phyloP scores from a whole-genome alignment of 2,888 invertebrate genomes.

The Drosophila maculinotata region DNA sequence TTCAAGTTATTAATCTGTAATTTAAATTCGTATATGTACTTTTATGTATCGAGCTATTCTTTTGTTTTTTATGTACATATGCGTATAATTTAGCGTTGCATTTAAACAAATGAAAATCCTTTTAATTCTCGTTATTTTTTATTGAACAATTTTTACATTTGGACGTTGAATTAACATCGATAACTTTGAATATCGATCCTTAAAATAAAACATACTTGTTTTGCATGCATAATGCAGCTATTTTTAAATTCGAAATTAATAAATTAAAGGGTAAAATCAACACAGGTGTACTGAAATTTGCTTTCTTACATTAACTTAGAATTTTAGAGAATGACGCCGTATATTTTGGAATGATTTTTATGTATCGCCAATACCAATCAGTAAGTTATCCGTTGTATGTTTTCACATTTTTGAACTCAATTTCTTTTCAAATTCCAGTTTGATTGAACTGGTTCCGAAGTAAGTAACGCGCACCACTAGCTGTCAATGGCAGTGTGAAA shows the following conservation, averaged over 20 bases:
- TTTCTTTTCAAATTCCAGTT: background rate
- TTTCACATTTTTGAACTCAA: background rate
- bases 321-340: too few relatives aligned
- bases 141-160: background rate
- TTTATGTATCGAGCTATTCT: background rate
- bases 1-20: too few relatives aligned
- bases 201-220: too few relatives aligned
- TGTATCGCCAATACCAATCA: too few relatives aligned
- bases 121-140: background rate
- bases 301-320: too few relatives aligned
- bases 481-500: slow-evolving; percentile 12
- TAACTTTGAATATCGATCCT: background rate
- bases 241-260: too few relatives aligned
- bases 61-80: background rate
- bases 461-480: slow-evolving; percentile 2
- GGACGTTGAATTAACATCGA: background rate
- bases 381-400: background rate
- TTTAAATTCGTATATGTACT: too few relatives aligned
- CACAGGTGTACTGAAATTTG: too few relatives aligned
- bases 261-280: too few relatives aligned
- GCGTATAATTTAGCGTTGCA: background rate
- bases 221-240: too few relatives aligned
- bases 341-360: too few relatives aligned
- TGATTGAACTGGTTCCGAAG: slow-evolving; percentile 14
- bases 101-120: background rate